These are phyloP conservation scores for Eulimnadia texana DNA, from an alignment of 1,140 invertebrate genomes.

Conservation along the genomic window DNA sequence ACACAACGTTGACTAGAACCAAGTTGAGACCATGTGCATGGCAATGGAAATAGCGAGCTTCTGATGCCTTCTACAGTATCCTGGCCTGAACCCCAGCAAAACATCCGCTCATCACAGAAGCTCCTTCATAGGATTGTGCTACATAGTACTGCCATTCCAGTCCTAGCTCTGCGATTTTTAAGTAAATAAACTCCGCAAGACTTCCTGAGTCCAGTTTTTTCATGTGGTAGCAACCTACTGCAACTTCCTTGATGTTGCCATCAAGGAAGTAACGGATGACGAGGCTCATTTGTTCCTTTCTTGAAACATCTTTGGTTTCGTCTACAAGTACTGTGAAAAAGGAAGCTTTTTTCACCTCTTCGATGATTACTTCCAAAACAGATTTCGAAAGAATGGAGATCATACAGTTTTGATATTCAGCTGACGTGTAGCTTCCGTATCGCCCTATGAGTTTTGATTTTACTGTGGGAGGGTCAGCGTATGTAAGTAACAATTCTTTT, in stretches of 20 bases:
- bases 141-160: not conserved
- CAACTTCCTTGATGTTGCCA: not conserved
- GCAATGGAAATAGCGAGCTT: not conserved
- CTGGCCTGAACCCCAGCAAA: not conserved
- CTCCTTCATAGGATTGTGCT: not conserved
- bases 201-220: not conserved
- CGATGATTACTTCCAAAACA: not conserved
- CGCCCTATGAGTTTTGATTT: not conserved
- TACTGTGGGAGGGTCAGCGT: not conserved
- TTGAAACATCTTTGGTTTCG: not conserved
- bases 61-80: not conserved
- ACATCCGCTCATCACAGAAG: not conserved
- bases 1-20: not conserved
- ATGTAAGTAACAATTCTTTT: not conserved
- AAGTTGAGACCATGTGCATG: not conserved
- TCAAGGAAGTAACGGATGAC: not conserved
- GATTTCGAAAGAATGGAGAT: not conserved
- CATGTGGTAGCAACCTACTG: not conserved
- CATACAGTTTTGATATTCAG: not conserved
- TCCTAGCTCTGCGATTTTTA: not conserved
- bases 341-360: not conserved
- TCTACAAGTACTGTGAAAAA: not conserved
- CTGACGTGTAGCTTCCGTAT: not conserved
- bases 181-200: not conserved
- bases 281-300: not conserved